Evolutionary conservation across 2,888 invertebrate species (phyloP).

Genomic region (Arenicola marina): DNA sequence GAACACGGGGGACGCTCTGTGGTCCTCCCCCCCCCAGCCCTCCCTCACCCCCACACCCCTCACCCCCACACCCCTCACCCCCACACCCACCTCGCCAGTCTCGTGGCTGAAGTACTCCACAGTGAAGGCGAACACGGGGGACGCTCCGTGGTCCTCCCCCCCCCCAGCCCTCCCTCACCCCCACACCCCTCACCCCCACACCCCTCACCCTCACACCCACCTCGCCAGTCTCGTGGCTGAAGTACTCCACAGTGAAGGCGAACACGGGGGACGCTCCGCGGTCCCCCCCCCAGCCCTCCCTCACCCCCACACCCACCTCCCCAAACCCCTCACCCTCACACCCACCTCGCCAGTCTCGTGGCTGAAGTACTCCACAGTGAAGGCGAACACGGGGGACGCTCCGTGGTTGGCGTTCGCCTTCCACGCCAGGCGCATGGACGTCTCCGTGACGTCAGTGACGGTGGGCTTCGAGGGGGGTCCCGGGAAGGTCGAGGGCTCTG

Average conservation of each 20-base stretch:
- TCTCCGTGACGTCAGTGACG: constrained; percentile 32
- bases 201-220: too few species aligned
- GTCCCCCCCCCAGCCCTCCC: too few species aligned
- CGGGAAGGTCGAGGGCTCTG: constrained; percentile 39
- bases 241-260: constrained; percentile 38
- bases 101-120: constrained; percentile 64
- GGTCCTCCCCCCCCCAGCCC: constrained; percentile 7
- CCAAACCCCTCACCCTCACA: too few species aligned
- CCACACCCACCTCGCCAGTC: constrained; percentile 62
- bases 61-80: too few species aligned
- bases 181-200: too few species aligned
- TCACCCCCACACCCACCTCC: too few species aligned
- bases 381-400: constrained; percentile 33
- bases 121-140: constrained; percentile 33
- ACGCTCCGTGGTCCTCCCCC: constrained; percentile 39
- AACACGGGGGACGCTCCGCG: constrained; percentile 36
- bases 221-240: constrained; percentile 66
- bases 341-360: constrained; percentile 66
- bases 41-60: too few species aligned
- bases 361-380: constrained; percentile 47
- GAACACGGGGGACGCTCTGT: constrained; percentile 35
- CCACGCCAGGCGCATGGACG: constrained; percentile 33
- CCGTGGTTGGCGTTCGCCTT: constrained; percentile 37
- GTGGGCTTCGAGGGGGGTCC: constrained; percentile 36
- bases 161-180: too few species aligned